Evolutionary conservation across 2,113 vertebrate species (phyloP).

Genomic region (Ovis canadensis): DNA sequence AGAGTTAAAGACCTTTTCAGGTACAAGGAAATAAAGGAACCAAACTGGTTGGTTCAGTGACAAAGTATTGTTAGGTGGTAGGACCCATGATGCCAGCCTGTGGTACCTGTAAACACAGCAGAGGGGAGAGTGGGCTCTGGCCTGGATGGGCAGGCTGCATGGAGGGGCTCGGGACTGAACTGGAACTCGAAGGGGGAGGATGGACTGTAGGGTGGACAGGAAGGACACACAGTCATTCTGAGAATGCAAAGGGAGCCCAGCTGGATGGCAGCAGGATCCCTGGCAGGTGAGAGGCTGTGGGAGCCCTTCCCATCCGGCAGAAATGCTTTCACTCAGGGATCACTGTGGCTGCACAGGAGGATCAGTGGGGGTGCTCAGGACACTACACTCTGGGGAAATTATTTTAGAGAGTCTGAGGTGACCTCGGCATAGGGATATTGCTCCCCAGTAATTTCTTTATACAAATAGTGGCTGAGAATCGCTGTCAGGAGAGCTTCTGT

Average conservation of each 20-base stretch:
- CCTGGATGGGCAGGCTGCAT: too few species aligned
- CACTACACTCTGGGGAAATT: neutral
- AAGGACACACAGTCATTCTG: neutral
- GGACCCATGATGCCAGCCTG: neutral
- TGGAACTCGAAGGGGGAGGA: neutral
- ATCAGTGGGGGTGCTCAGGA: neutral
- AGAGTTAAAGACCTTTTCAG: neutral
- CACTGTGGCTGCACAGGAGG: neutral
- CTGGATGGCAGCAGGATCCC: too few species aligned
- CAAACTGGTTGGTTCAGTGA: neutral
- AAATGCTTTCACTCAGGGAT: neutral
- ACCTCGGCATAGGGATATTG: fast-evolving
- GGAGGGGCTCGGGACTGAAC: neutral
- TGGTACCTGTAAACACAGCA: neutral
- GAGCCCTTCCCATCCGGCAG: neutral
- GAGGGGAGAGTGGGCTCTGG: neutral
- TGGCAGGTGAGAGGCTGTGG: neutral
- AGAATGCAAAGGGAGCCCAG: too few species aligned
- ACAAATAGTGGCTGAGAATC: neutral
- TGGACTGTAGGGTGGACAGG: neutral
- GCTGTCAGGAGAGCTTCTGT: neutral
- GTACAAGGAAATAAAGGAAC: neutral
- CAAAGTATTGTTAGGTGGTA: neutral
- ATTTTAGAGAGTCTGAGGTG: neutral
- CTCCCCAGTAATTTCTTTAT: neutral